Conservation (phyloP, 2,888 invertebrate species). For the Helicoverpa assulta region DNA sequence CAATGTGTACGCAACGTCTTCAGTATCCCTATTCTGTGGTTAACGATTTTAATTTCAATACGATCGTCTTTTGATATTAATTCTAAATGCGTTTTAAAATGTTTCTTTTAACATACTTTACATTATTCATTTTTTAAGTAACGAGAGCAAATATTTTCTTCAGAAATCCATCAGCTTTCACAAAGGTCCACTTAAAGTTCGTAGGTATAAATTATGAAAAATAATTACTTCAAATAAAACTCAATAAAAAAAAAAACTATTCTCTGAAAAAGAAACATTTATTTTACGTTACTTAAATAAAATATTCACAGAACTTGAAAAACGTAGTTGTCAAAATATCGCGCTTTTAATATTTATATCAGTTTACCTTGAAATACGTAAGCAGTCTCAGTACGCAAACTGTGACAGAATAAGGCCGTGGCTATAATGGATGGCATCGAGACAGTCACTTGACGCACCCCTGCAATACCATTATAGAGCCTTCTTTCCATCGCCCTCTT, state of each 20-base stretch:
- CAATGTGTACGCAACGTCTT: conserved; percentile 80
- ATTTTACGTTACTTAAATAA: background rate
- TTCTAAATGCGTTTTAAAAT: background rate
- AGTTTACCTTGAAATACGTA: conserved; percentile 15
- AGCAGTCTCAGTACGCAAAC: conserved; percentile 19
- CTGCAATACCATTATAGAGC: conserved; percentile 85
- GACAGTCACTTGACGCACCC: conserved; percentile 88
- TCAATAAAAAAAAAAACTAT: background rate
- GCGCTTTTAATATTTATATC: background rate
- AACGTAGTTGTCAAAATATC: conserved; percentile 3
- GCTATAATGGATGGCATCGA: conserved; percentile 85
- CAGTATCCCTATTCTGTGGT: conserved; percentile 75
- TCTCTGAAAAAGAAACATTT: background rate
- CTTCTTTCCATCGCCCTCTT: conserved; percentile 72
- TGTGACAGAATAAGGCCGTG: conserved; percentile 74
- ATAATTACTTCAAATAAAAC: background rate
- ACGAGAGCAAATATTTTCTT: background rate
- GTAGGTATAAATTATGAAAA: background rate
- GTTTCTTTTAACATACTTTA: background rate
- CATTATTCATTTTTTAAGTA: background rate
- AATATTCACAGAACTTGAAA: conserved; percentile 9
- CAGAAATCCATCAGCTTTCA: too few species aligned
- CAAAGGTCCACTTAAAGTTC: background rate
- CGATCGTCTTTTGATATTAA: background rate
- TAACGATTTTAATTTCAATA: conserved; percentile 13